Percentiles rank a stretch among this genome's conserved stretches.
phyloP scores from a whole-genome alignment of 2,797 vertebrate genomes.

The Leucoraja ocellata region DNA sequence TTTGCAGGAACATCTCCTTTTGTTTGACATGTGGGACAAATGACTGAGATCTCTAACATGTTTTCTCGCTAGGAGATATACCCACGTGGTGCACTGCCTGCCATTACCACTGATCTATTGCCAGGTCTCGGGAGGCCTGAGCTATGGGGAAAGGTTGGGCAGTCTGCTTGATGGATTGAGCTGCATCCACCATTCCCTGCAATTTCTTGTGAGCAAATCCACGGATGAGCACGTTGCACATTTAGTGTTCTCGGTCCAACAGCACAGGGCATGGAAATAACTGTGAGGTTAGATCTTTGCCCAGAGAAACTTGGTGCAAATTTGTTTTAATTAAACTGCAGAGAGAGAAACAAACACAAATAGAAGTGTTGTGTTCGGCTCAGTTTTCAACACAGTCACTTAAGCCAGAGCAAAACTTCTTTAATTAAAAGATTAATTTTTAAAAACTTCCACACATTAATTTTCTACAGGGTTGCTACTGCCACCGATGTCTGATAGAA shows the following conservation, averaged over 20 bases:
- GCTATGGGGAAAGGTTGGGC: too few species aligned
- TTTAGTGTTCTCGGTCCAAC: neutral
- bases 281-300: neutral
- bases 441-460: constrained; percentile 5
- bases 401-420: constrained; percentile 6
- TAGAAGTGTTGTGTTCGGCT: neutral
- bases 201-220: neutral
- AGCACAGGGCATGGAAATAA: neutral
- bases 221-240: neutral
- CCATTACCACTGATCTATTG: too few species aligned
- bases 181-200: too few species aligned
- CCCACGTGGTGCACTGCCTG: too few species aligned
- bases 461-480: constrained; percentile 24
- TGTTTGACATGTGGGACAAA: too few species aligned
- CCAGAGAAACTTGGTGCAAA: neutral
- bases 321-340: neutral
- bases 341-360: neutral
- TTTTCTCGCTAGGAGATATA: too few species aligned
- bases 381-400: neutral
- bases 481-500: constrained; percentile 26
- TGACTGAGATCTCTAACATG: too few species aligned
- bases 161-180: too few species aligned
- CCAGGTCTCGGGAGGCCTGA: too few species aligned
- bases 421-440: constrained; percentile 36
- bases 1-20: too few species aligned